phyloP scores from a whole-genome alignment of 2,797 vertebrate species.

The Graptemys geographica region DNA sequence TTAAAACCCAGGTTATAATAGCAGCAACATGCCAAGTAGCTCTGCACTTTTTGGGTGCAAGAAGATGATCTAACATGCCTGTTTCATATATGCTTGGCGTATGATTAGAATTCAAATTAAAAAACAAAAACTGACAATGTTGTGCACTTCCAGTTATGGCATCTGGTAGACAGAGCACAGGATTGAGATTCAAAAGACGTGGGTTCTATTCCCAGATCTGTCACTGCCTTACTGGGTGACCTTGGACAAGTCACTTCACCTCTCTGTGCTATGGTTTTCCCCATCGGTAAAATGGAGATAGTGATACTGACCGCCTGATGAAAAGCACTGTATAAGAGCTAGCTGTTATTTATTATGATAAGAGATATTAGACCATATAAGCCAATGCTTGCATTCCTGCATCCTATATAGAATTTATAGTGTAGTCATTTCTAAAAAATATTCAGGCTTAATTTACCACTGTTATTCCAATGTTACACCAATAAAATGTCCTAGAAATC shows the following conservation, averaged over 20 bases:
- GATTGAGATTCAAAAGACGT: neutral
- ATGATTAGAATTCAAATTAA: neutral
- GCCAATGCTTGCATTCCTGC: fast-evolving
- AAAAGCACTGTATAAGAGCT: neutral
- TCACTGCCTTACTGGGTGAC: neutral
- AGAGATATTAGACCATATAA: neutral
- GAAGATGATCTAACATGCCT: neutral
- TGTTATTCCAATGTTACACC: neutral
- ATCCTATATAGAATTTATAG: neutral
- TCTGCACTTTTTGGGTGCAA: neutral
- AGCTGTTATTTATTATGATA: neutral
- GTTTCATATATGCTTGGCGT: neutral
- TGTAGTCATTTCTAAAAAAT: neutral
- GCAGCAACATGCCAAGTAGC: neutral
- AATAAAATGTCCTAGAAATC: neutral
- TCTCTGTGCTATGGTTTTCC: neutral
- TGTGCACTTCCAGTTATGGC: neutral
- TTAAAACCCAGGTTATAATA: neutral
- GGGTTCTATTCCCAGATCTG: neutral
- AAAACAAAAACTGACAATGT: neutral
- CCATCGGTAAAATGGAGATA: neutral
- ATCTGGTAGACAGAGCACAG: neutral
- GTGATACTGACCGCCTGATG: neutral
- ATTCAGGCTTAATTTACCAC: neutral
- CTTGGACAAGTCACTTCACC: neutral